Conservation (phyloP, 2,888 invertebrate species). For the Lasioglossum leucozonium region DNA sequence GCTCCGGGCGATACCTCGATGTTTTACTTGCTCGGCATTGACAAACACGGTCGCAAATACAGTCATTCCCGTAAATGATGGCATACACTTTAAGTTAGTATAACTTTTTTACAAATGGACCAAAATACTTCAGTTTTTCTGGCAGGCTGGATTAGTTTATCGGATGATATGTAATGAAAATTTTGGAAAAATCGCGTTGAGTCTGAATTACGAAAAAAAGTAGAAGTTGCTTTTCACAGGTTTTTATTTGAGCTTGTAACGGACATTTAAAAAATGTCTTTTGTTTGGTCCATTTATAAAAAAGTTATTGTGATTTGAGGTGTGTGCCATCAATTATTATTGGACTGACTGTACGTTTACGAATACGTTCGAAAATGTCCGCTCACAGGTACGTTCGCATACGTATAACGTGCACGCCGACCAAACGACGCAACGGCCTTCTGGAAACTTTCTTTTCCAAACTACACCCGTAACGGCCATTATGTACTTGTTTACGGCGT, state of each 20-base stretch:
- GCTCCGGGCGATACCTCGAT: conserved; percentile 46
- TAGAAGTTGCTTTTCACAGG: no score
- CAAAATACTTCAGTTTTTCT: no score
- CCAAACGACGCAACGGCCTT: conserved; percentile 38
- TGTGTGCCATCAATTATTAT: background rate
- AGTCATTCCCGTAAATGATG: background rate
- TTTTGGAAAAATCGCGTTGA: no score
- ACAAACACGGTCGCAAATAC: background rate
- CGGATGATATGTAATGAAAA: no score
- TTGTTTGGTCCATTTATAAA: background rate
- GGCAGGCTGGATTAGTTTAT: background rate
- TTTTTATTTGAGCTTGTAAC: background rate
- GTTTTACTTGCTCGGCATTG: background rate
- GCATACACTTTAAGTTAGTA: background rate
- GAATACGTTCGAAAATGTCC: background rate
- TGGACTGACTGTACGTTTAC: background rate
- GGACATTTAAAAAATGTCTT: background rate
- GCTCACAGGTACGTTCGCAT: background rate
- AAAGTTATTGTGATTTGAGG: background rate
- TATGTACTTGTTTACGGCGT: conserved; percentile 31
- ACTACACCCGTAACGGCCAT: conserved; percentile 27
- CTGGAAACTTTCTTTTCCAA: conserved; percentile 61
- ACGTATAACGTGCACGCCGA: background rate
- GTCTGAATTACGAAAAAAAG: no score
- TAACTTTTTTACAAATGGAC: background rate